A percentile compares a stretch with the other conserved stretches of the same genome.
Conservation (phyloP, 92 coral and sea anemone species). For the Porites rus region DNA sequence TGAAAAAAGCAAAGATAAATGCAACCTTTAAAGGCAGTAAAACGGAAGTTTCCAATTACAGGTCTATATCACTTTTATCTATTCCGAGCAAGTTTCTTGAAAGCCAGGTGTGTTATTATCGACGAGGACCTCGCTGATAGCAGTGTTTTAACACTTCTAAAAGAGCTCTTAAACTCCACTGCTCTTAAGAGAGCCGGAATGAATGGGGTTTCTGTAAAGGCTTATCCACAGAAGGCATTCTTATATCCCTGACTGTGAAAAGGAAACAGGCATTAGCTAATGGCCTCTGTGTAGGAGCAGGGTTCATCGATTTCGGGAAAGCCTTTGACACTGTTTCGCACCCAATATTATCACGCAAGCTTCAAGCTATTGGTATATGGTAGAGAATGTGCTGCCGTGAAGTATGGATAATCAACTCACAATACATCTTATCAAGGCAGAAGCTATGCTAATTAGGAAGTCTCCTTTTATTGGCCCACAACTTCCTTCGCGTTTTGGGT, state of each 20-base stretch:
- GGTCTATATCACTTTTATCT: constrained; percentile 15
- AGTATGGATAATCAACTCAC: constrained; percentile 13
- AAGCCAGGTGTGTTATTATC: constrained; percentile 37
- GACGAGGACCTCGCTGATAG: constrained; percentile 11
- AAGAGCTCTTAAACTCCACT: no score
- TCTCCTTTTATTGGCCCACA: not conserved
- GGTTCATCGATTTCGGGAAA: constrained; percentile 33
- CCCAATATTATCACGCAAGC: constrained; percentile 28
- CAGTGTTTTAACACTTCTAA: not conserved
- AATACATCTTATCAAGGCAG: constrained; percentile 19
- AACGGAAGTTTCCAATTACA: constrained; percentile 23
- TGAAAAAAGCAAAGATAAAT: constrained; percentile 35
- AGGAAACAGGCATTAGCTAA: constrained; percentile 29
- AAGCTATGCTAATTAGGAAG: constrained; percentile 2
- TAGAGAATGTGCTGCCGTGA: not conserved
- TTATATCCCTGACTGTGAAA: constrained; percentile 31
- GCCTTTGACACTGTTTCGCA: constrained; percentile 41
- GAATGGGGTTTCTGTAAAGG: constrained; percentile 35
- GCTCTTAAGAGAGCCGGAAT: constrained; percentile 1
- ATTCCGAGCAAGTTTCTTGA: constrained; percentile 31
- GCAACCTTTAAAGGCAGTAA: constrained; percentile 31
- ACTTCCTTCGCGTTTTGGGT: constrained; percentile 16
- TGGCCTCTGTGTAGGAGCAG: constrained; percentile 33
- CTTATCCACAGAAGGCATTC: constrained; percentile 31
- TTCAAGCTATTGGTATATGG: constrained; percentile 40